These are phyloP conservation scores for Enteromius fasciolatus DNA, from an alignment of 2,797 vertebrate genomes.

Conservation along the genomic window DNA sequence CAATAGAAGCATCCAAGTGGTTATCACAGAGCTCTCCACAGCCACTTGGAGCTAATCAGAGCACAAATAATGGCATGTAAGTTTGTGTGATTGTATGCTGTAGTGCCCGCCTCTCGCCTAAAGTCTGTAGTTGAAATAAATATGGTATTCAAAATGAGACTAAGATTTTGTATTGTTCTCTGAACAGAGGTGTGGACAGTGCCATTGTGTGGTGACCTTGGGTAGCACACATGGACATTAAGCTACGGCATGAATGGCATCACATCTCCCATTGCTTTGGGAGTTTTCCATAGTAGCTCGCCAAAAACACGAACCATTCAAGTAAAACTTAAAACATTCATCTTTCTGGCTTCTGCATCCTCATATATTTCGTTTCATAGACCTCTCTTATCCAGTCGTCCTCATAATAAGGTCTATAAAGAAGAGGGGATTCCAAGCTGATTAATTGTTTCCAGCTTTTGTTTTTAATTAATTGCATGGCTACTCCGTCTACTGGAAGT, in stretches of 20 bases:
- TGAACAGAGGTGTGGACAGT: slow-evolving; percentile 50
- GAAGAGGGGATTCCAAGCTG: slow-evolving; percentile 69
- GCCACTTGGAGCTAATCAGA: slow-evolving; percentile 60
- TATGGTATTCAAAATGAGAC: slow-evolving; percentile 39
- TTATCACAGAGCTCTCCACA: slow-evolving; percentile 39
- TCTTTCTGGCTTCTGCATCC: slow-evolving; percentile 65
- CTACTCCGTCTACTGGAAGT: slow-evolving; percentile 69
- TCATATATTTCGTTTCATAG: slow-evolving; percentile 70
- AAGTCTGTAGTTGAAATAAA: slow-evolving; percentile 59
- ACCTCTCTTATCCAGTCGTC: slow-evolving; percentile 69
- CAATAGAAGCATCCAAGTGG: slow-evolving; percentile 41
- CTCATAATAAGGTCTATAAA: slow-evolving; percentile 69
- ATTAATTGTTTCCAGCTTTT: slow-evolving; percentile 83
- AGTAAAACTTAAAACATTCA: slow-evolving; percentile 69
- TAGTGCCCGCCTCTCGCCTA: slow-evolving; percentile 45
- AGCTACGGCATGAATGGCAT: neutral
- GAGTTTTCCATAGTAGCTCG: slow-evolving; percentile 33
- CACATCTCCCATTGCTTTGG: slow-evolving; percentile 30
- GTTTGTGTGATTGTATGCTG: slow-evolving; percentile 51
- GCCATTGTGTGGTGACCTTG: slow-evolving; percentile 61
- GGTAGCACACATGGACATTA: slow-evolving; percentile 47
- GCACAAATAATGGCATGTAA: slow-evolving; percentile 36
- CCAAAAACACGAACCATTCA: slow-evolving; percentile 43
- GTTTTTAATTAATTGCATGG: slow-evolving; percentile 84
- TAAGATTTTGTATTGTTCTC: slow-evolving; percentile 15